Evolutionary conservation across 1,140 invertebrate species (phyloP).

Genomic region (Goniozus legneri): DNA sequence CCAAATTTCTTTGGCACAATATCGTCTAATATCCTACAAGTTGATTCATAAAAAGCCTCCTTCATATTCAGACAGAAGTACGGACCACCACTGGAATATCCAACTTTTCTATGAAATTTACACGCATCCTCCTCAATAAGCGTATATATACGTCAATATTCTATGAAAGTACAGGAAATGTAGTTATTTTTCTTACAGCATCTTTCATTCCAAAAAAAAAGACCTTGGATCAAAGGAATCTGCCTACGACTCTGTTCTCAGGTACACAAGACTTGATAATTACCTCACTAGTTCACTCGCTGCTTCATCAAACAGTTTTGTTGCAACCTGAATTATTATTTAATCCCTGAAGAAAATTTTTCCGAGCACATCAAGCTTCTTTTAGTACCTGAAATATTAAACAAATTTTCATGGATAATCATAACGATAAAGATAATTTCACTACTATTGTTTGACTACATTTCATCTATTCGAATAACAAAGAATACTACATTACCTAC

Average conservation of each 20-base stretch:
- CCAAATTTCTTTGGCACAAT: slow-evolving; percentile 80
- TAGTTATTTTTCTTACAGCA: slow-evolving; percentile 53
- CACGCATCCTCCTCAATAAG: slow-evolving; percentile 72
- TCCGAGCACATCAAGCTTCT: slow-evolving; percentile 68
- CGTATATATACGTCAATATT: slow-evolving; percentile 79
- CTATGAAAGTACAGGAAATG: slow-evolving; percentile 58
- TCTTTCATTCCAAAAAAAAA: slow-evolving; percentile 70
- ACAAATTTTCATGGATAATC: neutral
- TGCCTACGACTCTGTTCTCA: slow-evolving; percentile 69
- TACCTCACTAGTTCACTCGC: slow-evolving; percentile 68
- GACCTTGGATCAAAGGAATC: slow-evolving; percentile 70
- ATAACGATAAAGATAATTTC: neutral
- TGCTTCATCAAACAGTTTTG: slow-evolving; percentile 68
- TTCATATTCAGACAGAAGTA: slow-evolving; percentile 69
- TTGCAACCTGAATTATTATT: slow-evolving; percentile 70
- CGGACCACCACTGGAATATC: slow-evolving; percentile 75
- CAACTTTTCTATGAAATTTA: slow-evolving; percentile 67
- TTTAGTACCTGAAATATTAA: slow-evolving; percentile 56
- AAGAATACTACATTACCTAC: no score
- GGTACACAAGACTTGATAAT: slow-evolving; percentile 73
- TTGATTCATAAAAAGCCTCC: slow-evolving; percentile 62
- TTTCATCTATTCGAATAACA: no score
- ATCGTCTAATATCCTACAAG: slow-evolving; percentile 69
- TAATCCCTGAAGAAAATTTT: slow-evolving; percentile 66
- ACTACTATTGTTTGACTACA: no score